Base-by-base conservation (phyloP, 2,113 vertebrate genomes). In the Pavo muticus region DNA sequence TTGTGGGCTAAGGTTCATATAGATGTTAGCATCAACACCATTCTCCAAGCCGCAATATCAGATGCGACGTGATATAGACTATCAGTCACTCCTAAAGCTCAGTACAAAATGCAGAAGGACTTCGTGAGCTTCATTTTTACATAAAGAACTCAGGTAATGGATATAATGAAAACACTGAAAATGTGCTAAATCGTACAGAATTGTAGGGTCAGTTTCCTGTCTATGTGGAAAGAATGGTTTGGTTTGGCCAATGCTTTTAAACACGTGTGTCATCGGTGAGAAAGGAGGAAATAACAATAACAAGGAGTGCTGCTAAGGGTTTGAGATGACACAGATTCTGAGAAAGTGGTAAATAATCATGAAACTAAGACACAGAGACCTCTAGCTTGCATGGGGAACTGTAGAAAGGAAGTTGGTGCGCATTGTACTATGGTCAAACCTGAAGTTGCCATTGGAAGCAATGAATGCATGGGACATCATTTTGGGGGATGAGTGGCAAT, bases 401-500 rank as follows among this genome's bases (percentile, higher is more conserved):
- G 42, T 12, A n/a, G 61, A 35, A 40, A 63, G 67, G 6, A 68
- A 64, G 54, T 10, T 48, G 15, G 14, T 1, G 16, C 29, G 48
- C 3, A 57, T 6, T 1, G 3, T 14, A 11, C 5, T 6, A 5
- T 3, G 78, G 54, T 45, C 67, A 78, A 52, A 69, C 11, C 39
- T 5, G 40, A 35, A 70, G n/a, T 3, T 60, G n/a, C 39, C n/a
- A 76, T 75, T 42, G 29, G 29, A 29, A 0, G 16, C 87, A 81
- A 61, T 15, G 7, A n/a, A 23, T 2, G 6, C 13, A 16, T 2
- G 23, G 24, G 67, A 29, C n/a, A 56, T 9, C 18, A 5, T 27
- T 13, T 25, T 13, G 29, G 27, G 35, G n/a, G 25, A 67, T 52
- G 0, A 0, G 27, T 74, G 68, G 71, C 52, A 40, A 21, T 4